Evolutionary conservation across 2,888 invertebrate genomes (phyloP), one percentile per base, ranked within the genome.

Genomic region (Nudaria mundana): DNA sequence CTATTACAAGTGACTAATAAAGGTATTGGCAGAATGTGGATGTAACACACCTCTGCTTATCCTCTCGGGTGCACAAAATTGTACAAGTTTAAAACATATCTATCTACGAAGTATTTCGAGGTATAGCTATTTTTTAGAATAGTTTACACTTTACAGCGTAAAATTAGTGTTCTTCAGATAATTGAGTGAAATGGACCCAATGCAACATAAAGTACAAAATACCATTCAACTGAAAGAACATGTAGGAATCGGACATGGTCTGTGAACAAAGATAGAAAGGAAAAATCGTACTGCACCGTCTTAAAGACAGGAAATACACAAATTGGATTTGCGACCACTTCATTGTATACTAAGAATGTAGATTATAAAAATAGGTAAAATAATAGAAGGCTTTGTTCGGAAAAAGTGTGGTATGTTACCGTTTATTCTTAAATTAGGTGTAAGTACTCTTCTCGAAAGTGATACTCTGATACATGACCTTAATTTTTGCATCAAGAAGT

Each of bases 311-410:
- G 41, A 60, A 52, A 65, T 55, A 63, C 63, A 65, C 65, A 76
- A 76, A 77, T 76, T 71, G 60, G 74, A 73, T 73, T 71, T 63
- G 56, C 56, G 58, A 50, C 51, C 63, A 53, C 62, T 61, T 59
- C 57, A 59, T 61, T 57, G 42, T 56, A 58, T 44, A 48, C 37
- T 48, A 64, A 66, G 60, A 68, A 76, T 68, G 58, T 57, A 59
- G 64, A 69, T 60, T 56, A 56, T 66, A 64, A 65, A 63, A 57
- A 58, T 56, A 64, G 55, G 43, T 54, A 50, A 54, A 62, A 63
- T 49, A 44, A 57, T 45, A 64, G 57, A 59, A 63, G 53, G 55
- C 60, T 59, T 44, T n/a, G n/a, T n/a, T n/a, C n/a, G n/a, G n/a
- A n/a, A n/a, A n/a, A n/a, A n/a, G n/a, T 39, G 50, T 53, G 58